Evolutionary conservation across 2,113 vertebrate species (phyloP), one percentile per base, ranked within the genome.

Genomic region (Muntiacus muntjak): DNA sequence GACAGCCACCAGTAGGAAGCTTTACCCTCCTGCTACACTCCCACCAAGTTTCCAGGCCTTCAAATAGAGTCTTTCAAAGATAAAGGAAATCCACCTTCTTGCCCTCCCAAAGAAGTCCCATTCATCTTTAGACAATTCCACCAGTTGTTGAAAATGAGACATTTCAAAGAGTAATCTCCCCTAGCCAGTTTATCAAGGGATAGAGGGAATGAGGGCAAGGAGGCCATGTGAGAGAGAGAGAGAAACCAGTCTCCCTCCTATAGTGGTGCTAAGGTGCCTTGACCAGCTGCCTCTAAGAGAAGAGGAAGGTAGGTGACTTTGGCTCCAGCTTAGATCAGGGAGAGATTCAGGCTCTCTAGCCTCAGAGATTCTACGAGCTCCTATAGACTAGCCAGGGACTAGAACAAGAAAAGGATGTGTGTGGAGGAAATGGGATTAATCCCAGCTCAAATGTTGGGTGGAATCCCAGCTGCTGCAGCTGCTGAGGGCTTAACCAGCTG

Each of bases 391-490:
- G 87, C 62, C 87, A 67, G 25, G 79, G 76, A 36, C n/a, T 83
- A 81, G 85, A 96, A 95, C 62, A 91, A 95, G 52, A 50, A 91
- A 54, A 57, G n/a, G 94, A 55, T 74, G 33, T 95, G 74, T 92
- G 52, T 89, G 82, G 28, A 91, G 92, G 88, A 95, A 94, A 89
- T 81, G 82, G 67, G 45, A 96, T 97, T 94, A 95, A 91, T 92
- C 93, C 54, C 85, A 95, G 86, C 74, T 97, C 89, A 87, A 89
- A 91, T 47, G 79, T 57, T 97, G 91, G 55, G 94, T 91, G 60
- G 94, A 97, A 91, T 96, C 89, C 92, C 95, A 98, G 94, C 94
- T 97, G 96, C 91, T 97, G 84, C 98, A 97, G 98, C 97, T 98
- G 97, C 90, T 97, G 55, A 47, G 74, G 93, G 91, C 82, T 98